Evolutionary conservation across 2,113 vertebrate species (phyloP).

Genomic region (Tursiops truncatus): DNA sequence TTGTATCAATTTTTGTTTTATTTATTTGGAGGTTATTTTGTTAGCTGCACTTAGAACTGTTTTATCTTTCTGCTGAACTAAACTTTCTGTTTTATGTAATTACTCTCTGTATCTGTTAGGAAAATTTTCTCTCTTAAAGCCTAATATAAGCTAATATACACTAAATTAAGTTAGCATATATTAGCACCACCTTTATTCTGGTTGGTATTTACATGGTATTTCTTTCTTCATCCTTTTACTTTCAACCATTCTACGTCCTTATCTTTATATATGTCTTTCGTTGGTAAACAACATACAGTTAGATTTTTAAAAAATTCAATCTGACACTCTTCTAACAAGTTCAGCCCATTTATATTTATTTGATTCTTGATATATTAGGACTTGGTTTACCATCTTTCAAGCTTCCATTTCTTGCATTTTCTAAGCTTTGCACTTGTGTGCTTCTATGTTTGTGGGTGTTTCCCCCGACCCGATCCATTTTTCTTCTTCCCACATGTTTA

Average conservation of each 20-base stretch:
- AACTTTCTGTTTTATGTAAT: background rate
- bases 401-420: background rate
- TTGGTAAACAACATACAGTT: background rate
- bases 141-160: background rate
- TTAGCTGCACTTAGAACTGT: background rate
- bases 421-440: background rate
- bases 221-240: background rate
- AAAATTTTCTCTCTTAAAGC: slow-evolving; percentile 9
- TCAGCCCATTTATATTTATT: background rate
- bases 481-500: background rate
- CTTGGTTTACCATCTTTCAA: background rate
- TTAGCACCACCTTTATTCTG: background rate
- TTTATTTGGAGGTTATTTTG: background rate
- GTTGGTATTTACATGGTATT: background rate
- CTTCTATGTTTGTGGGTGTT: background rate
- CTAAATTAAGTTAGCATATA: background rate
- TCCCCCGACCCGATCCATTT: background rate
- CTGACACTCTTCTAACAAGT: background rate
- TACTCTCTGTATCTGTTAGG: background rate
- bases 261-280: background rate
- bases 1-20: background rate
- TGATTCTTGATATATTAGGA: background rate
- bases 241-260: background rate
- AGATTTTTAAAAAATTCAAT: background rate
- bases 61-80: background rate